A percentile compares a stretch with the other conserved stretches of the same genome.
Conservation (phyloP, 2,113 vertebrate genomes). For the Ciconia stormi region DNA sequence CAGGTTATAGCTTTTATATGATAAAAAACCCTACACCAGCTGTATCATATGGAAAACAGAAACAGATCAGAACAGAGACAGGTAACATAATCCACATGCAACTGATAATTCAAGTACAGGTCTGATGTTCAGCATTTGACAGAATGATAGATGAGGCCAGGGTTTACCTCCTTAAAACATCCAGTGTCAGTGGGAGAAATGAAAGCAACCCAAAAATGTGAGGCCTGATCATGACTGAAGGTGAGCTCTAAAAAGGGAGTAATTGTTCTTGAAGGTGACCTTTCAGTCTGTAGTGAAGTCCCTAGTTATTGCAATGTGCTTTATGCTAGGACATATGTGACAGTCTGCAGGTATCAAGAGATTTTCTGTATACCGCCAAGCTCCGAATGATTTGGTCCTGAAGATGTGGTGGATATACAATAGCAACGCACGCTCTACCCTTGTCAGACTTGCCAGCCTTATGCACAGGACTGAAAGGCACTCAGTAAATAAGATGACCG, state of each 20-base stretch:
- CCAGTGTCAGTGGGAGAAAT: background rate
- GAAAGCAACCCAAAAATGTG: background rate
- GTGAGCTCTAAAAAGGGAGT: background rate
- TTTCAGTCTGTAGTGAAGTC: background rate
- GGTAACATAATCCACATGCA: slow-evolving; percentile 26
- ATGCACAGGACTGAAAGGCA: background rate
- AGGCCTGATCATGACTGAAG: background rate
- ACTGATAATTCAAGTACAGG: background rate
- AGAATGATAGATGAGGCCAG: background rate
- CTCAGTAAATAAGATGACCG: background rate
- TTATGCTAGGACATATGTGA: background rate
- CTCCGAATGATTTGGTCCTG: background rate
- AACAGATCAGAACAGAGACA: background rate
- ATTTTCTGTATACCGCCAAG: background rate
- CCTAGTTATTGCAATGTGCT: background rate
- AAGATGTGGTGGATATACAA: background rate
- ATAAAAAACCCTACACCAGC: slow-evolving; percentile 4
- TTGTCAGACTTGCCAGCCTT: background rate
- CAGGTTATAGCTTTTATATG: slow-evolving; percentile 17
- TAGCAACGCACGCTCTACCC: accelerated
- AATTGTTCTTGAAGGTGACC: background rate
- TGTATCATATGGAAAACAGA: slow-evolving; percentile 21
- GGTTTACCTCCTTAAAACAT: background rate
- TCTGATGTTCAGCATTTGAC: background rate
- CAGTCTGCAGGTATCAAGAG: background rate